phyloP scores from a whole-genome alignment of 2,888 invertebrate genomes.

The Onthophagus sagittarius region DNA sequence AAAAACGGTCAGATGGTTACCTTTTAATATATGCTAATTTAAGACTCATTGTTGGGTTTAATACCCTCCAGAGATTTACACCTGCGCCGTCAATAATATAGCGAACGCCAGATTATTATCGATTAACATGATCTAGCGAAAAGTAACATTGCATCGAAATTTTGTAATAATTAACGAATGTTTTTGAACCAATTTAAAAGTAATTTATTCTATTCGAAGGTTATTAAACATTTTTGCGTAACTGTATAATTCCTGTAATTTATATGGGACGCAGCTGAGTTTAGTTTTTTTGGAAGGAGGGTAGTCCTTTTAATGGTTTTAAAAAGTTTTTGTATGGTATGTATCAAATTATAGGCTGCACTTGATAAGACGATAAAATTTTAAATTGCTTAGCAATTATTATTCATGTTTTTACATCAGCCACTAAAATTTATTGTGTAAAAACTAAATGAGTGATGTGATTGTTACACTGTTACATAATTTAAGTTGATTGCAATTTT shows the following conservation, averaged over 20 bases:
- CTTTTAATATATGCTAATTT: constrained; percentile 11
- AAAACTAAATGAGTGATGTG: too few relatives aligned
- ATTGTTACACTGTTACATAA: too few relatives aligned
- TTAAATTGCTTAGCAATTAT: too few relatives aligned
- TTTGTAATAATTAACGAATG: background rate
- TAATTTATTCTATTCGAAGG: background rate
- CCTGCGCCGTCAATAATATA: background rate
- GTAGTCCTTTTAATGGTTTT: too few relatives aligned
- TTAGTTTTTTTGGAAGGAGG: too few relatives aligned
- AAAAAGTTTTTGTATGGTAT: too few relatives aligned
- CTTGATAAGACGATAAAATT: too few relatives aligned
- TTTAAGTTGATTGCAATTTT: too few relatives aligned
- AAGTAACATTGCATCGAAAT: background rate
- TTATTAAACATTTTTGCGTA: background rate
- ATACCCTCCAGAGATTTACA: constrained; percentile 8
- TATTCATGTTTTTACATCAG: too few relatives aligned
- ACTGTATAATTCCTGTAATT: background rate
- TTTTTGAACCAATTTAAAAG: background rate
- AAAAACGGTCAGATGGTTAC: background rate
- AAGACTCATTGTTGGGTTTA: constrained; percentile 3
- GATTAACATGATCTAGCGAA: background rate
- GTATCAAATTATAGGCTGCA: too few relatives aligned
- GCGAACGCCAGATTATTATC: background rate
- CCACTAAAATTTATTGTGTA: too few relatives aligned
- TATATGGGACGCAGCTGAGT: background rate